Evolutionary conservation across 2,888 invertebrate species (phyloP), one percentile per base, ranked within the genome.

Genomic region (Trachelus iudaicus): DNA sequence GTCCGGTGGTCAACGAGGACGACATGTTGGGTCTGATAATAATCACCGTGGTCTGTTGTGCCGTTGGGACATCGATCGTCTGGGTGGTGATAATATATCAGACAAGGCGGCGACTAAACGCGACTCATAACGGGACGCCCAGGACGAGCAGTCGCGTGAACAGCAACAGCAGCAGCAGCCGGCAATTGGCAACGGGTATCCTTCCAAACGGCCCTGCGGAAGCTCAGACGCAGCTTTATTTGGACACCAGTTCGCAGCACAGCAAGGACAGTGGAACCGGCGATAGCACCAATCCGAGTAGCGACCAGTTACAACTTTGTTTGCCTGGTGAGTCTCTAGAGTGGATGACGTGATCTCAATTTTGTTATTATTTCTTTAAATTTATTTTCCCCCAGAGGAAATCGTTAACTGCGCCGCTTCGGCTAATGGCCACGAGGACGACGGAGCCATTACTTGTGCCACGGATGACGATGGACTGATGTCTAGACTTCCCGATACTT

Each of bases 41-140:
- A 87, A 97, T 98, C 85, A 97, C 97, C 4, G 96, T 97, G 0
- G 97, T 97, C 69, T 97, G 97, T 91, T 97, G 98, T 92, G 96
- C 98, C 76, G 96, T 98, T 30, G 95, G 96, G n/a, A 98, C 98
- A 11, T 97, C 97, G 1, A 94, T 97, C 30, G 95, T 97, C 76
- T 98, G 98, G 98, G 97, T 98, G 75, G 95, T 97, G 77, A 97
- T 98, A 82, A 97, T 97, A 86, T 97, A 97, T 91, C 96, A 96
- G 89, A 96, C 97, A 6, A 93, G 97, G 81, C 95, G 95, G 91
- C 94, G 94, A 56, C 92, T 94, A 91, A 93, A 93, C 74, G 92
- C 93, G 81, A 91, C 93, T 77, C 92, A 93, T 83, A 92, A 92
- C 80, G 91, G 40, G 15, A 23, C 40, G 23, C 40, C 40, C 23